A percentile compares a stretch with the other conserved stretches of the same genome.
These are phyloP conservation scores for Deroplatys truncata DNA, from an alignment of 2,888 invertebrate species.

Conservation along the genomic window DNA sequence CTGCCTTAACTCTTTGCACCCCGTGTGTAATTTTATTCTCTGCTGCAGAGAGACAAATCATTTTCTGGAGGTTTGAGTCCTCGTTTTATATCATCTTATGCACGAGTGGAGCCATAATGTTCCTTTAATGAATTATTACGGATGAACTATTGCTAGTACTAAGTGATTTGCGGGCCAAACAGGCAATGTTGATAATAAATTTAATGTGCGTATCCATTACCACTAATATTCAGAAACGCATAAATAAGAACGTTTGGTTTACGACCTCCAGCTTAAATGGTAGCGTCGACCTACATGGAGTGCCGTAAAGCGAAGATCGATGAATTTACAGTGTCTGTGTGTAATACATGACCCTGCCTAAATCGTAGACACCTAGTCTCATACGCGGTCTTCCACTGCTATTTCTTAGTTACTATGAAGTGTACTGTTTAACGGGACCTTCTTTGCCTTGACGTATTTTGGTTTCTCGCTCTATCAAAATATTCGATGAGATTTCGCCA, in stretches of 20 bases:
- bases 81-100: neutral
- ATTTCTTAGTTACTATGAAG: no score
- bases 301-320: neutral
- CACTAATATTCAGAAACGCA: neutral
- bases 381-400: no score
- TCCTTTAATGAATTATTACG: neutral
- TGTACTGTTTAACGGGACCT: no score
- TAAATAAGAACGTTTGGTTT: neutral
- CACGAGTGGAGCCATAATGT: neutral
- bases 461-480: no score
- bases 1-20: no score
- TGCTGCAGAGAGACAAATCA: no score
- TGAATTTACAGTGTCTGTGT: neutral
- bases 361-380: neutral
- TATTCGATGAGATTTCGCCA: no score
- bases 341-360: neutral
- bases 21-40: no score
- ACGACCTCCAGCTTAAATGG: neutral
- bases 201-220: neutral
- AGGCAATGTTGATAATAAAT: neutral
- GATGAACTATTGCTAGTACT: neutral
- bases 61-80: neutral
- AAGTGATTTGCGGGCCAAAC: neutral
- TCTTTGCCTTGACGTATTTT: no score
- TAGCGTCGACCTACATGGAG: neutral